Base-by-base conservation (phyloP, 2,888 invertebrate species). In the Netelia virgata region DNA sequence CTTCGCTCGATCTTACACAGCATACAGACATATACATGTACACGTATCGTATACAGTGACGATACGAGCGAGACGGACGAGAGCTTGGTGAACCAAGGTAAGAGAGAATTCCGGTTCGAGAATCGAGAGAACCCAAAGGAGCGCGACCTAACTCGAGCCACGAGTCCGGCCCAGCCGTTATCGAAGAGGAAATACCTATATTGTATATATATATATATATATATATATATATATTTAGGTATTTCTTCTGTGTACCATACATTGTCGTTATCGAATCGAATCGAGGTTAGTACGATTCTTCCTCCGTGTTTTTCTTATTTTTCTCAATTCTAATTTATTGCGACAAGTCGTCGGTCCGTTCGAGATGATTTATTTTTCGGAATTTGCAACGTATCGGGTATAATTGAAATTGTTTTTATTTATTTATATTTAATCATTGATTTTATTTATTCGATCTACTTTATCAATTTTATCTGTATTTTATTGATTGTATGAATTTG, bases 181-280 rank as follows among this genome's bases (percentile, higher is more conserved):
- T 81, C 76, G 73, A 61, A 53, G 41, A 63, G 73, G 69, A 74
- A 80, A 79, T 75, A 70, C 53, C 23, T 47, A 50, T 72, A 59
- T 57, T 18, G 20, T 57, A 18, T 9, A n/a, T 16, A 55, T 16
- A 16, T 55, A 55, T 55, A 14, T 16, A 53, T 53, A 10, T 11
- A 50, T n/a, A 73, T 43, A n/a, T 23, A 6, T 47, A 14, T 47
- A 23, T n/a, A 23, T 43, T 11, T 28, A 28, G 28, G 5, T 28
- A 28, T 28, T 28, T 28, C 28, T 28, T 28, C 28, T 5, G 6
- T 55, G 41, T 50, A 16, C 61, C 50, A 59, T 68, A 47, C 23
- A 50, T 69, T 36, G 66, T 78, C 68, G 82, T 70, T 66, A 72
- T 73, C 68, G 59, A 73, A 82, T 82, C 20, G 78, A 74, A 78